A percentile compares a stretch with the other conserved stretches of the same genome.
Conservation (phyloP, 2,113 vertebrate genomes). For the Rhombomys opimus region DNA sequence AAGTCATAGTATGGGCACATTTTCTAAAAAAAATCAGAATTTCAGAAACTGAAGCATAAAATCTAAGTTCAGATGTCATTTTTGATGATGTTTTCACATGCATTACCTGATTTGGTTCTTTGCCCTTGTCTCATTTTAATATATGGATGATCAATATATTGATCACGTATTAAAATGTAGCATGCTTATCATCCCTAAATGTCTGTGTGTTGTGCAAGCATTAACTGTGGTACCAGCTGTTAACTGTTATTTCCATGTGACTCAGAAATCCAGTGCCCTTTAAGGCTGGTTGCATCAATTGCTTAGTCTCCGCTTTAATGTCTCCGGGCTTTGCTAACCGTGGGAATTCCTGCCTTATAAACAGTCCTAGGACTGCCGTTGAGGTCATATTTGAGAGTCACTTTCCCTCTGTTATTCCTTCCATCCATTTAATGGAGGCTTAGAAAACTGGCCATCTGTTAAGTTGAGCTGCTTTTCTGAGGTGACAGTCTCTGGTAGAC, state of each 20-base stretch:
- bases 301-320: background rate
- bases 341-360: slow-evolving; percentile 63
- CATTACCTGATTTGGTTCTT: background rate
- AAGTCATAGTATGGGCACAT: background rate
- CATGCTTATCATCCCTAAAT: background rate
- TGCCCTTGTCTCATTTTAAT: background rate
- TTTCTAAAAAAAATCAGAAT: background rate
- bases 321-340: slow-evolving; percentile 10
- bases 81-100: background rate
- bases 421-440: slow-evolving; percentile 14
- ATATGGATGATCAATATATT: background rate
- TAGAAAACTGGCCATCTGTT: slow-evolving; percentile 34
- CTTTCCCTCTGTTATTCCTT: slow-evolving; percentile 10
- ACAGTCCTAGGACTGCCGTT: background rate
- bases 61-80: background rate
- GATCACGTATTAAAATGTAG: background rate
- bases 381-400: background rate
- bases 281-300: background rate
- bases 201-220: background rate
- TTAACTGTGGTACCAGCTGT: background rate
- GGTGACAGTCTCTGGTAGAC: background rate
- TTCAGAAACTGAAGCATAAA: slow-evolving; percentile 35
- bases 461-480: slow-evolving; percentile 57
- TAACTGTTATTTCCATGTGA: background rate
- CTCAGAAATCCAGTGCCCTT: background rate